Percentiles rank a stretch among this genome's conserved stretches.
These are phyloP conservation scores for Drosophila sproati DNA, from an alignment of 1,140 invertebrate species.

Conservation along the genomic window DNA sequence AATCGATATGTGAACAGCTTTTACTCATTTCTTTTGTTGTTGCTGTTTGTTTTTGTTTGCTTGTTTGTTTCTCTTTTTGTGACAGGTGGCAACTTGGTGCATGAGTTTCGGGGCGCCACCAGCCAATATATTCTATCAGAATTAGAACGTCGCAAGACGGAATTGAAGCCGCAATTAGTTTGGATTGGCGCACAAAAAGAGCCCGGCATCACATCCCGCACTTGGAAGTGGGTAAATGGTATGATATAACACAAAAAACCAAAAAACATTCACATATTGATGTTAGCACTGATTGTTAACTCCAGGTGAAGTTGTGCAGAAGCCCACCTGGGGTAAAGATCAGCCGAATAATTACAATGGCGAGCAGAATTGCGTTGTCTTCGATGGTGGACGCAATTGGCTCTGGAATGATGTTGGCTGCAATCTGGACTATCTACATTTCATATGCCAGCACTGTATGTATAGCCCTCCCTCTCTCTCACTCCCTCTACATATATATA, in stretches of 20 bases:
- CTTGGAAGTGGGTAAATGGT: constrained; percentile 97
- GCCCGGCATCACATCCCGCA: constrained; percentile 91
- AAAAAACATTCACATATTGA: neutral
- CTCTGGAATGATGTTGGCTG: constrained; percentile 98
- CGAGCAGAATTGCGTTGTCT: constrained; percentile 96
- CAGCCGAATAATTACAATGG: constrained; percentile 98
- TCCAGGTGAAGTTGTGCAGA: constrained; percentile 90
- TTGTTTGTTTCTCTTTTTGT: neutral
- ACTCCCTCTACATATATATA: constrained; percentile 84
- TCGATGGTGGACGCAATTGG: constrained; percentile 95
- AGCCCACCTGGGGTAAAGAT: constrained; percentile 95
- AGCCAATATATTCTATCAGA: constrained; percentile 91
- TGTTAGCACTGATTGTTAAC: neutral
- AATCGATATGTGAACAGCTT: neutral
- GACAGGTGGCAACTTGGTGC: constrained; percentile 91
- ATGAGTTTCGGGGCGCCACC: constrained; percentile 88
- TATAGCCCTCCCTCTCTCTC: constrained; percentile 48
- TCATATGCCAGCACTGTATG: constrained; percentile 96
- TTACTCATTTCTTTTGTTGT: neutral
- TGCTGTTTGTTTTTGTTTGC: neutral
- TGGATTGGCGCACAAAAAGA: constrained; percentile 97
- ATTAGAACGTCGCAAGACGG: constrained; percentile 91
- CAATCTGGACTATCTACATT: constrained; percentile 95
- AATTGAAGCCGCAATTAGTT: constrained; percentile 92
- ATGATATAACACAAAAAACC: constrained; percentile 64